Conservation (phyloP, 1,140 invertebrate species). For the Lepidurus apus region DNA sequence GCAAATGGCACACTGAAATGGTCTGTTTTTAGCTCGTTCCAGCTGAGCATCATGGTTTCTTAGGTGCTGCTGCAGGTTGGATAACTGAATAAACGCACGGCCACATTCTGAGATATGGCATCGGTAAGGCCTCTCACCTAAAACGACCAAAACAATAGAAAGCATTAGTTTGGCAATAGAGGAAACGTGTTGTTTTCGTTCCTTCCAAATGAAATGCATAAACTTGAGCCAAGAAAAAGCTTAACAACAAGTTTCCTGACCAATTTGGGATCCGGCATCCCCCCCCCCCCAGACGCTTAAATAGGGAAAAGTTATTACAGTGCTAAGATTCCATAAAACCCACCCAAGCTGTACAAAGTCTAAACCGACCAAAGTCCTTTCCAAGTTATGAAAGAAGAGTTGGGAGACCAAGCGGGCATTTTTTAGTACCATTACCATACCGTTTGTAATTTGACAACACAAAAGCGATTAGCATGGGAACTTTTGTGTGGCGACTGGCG, state of each 20-base stretch:
- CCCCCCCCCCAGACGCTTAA: no score
- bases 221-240: no score
- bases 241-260: no score
- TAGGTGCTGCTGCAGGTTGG: slow-evolving; percentile 93
- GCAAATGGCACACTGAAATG: slow-evolving; percentile 93
- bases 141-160: slow-evolving; percentile 42
- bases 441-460: not conserved
- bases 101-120: slow-evolving; percentile 93
- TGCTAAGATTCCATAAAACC: not conserved
- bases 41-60: slow-evolving; percentile 93
- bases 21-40: slow-evolving; percentile 87
- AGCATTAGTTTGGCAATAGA: no score
- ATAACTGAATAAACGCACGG: slow-evolving; percentile 92
- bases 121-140: slow-evolving; percentile 94
- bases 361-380: not conserved
- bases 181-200: no score
- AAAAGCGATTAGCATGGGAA: slow-evolving; percentile 19
- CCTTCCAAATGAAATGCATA: no score
- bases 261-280: no score
- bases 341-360: not conserved
- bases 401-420: not conserved
- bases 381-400: not conserved
- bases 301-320: no score
- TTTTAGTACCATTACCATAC: not conserved
- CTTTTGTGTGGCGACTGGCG: slow-evolving; percentile 3